phyloP scores from a whole-genome alignment of 1,140 invertebrate genomes.

The Babylonia areolata region DNA sequence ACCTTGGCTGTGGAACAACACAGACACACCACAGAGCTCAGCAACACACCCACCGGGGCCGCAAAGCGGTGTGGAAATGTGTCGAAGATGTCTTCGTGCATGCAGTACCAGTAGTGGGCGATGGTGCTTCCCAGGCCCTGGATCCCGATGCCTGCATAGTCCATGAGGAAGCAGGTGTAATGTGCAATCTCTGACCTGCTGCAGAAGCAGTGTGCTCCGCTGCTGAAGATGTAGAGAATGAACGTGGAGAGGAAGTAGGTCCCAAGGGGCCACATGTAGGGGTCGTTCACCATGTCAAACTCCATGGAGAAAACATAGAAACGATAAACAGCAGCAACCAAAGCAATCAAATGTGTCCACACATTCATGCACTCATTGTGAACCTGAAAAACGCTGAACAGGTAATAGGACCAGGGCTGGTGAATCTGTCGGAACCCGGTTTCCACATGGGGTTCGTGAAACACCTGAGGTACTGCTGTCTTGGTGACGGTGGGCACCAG shows the following conservation, averaged over 20 bases:
- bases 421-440: slow-evolving; percentile 72
- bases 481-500: slow-evolving; percentile 58
- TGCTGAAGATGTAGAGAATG: slow-evolving; percentile 69
- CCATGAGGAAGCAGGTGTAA: slow-evolving; percentile 74
- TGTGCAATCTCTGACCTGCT: slow-evolving; percentile 71
- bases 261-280: slow-evolving; percentile 71
- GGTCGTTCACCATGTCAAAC: slow-evolving; percentile 68
- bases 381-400: slow-evolving; percentile 72
- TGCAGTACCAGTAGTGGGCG: slow-evolving; percentile 70
- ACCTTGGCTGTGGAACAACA: slow-evolving; percentile 69
- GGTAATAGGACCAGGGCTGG: slow-evolving; percentile 73
- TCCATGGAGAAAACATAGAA: slow-evolving; percentile 56
- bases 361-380: slow-evolving; percentile 76
- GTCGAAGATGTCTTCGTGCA: slow-evolving; percentile 57
- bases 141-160: slow-evolving; percentile 74
- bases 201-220: slow-evolving; percentile 68
- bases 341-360: slow-evolving; percentile 74
- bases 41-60: slow-evolving; percentile 62
- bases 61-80: slow-evolving; percentile 54
- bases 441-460: slow-evolving; percentile 73
- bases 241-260: slow-evolving; percentile 68
- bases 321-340: slow-evolving; percentile 55
- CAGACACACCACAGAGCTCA: slow-evolving; percentile 63
- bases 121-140: slow-evolving; percentile 74
- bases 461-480: slow-evolving; percentile 67